Evolutionary conservation across 1,140 invertebrate genomes (phyloP).

Genomic region (Grapholita molesta): DNA sequence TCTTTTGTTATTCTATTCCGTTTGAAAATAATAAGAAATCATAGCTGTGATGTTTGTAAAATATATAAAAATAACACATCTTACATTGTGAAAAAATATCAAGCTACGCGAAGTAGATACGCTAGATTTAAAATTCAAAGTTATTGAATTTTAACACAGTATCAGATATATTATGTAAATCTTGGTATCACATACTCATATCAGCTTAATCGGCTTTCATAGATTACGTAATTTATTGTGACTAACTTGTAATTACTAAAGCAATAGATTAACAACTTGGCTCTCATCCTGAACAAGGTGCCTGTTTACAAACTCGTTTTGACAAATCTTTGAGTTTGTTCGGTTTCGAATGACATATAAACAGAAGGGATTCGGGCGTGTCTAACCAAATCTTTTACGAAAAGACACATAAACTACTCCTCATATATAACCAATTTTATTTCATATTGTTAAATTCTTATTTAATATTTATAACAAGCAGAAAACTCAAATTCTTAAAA

Average conservation of each 20-base stretch:
- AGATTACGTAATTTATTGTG: slow-evolving; percentile 39
- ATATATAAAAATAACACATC: background rate
- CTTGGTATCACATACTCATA: slow-evolving; percentile 15
- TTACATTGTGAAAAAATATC: background rate
- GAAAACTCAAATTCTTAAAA: background rate
- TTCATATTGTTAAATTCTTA: background rate
- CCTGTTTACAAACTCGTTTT: slow-evolving; percentile 44
- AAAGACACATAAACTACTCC: slow-evolving; percentile 33
- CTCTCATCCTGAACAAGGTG: slow-evolving; percentile 30
- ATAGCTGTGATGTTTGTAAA: background rate
- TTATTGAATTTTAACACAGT: too few species aligned
- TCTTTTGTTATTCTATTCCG: slow-evolving; percentile 13
- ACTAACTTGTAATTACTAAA: slow-evolving; percentile 40
- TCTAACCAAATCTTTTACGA: slow-evolving; percentile 16
- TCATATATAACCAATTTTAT: slow-evolving; percentile 17
- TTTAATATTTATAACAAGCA: background rate
- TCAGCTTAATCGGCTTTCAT: slow-evolving; percentile 39
- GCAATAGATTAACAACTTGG: slow-evolving; percentile 27
- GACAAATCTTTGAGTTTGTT: slow-evolving; percentile 47
- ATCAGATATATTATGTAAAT: too few species aligned
- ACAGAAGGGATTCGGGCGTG: slow-evolving; percentile 47
- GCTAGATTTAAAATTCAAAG: too few species aligned
- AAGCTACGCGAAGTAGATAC: too few species aligned
- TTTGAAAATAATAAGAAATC: background rate
- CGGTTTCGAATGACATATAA: slow-evolving; percentile 38